Percentiles rank a stretch among this genome's conserved stretches.
phyloP scores from a whole-genome alignment of 2,797 vertebrate species.

The Adelosebastes latens region DNA sequence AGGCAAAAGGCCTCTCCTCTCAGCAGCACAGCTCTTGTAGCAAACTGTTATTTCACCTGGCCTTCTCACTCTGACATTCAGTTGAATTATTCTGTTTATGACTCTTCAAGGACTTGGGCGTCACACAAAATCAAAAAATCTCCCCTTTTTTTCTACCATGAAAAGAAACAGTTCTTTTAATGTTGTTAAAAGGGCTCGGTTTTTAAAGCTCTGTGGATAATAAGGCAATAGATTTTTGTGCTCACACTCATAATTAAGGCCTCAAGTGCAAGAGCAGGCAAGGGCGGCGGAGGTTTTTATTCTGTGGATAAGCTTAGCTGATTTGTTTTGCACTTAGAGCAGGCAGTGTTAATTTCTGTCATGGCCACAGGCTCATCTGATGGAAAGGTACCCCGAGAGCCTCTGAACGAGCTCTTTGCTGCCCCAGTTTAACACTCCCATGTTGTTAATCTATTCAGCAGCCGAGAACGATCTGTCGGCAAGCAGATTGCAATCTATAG shows the following conservation, averaged over 20 bases:
- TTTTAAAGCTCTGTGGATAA: conserved; percentile 31
- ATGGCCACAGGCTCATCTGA: conserved; percentile 19
- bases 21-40: not conserved
- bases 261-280: conserved; percentile 27
- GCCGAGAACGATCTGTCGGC: conserved; percentile 36
- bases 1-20: conserved; percentile 1
- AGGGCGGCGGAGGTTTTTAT: conserved; percentile 28
- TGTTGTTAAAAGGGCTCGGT: conserved; percentile 6
- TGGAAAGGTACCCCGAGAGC: conserved; percentile 24
- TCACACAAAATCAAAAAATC: not conserved
- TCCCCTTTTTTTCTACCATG: not conserved
- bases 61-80: not conserved
- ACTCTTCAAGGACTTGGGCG: conserved; percentile 4
- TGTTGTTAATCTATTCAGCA: conserved; percentile 47
- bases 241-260: conserved; percentile 24
- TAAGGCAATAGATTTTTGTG: conserved; percentile 29
- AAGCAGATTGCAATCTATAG: conserved; percentile 45
- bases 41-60: not conserved
- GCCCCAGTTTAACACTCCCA: conserved; percentile 26
- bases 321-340: conserved; percentile 50
- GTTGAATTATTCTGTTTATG: conserved; percentile 14
- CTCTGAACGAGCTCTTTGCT: not conserved
- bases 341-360: conserved; percentile 36
- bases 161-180: conserved; percentile 1
- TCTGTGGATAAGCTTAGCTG: conserved; percentile 21